Evolutionary conservation across 2,888 invertebrate genomes (phyloP).

Genomic region (Sipha maydis): DNA sequence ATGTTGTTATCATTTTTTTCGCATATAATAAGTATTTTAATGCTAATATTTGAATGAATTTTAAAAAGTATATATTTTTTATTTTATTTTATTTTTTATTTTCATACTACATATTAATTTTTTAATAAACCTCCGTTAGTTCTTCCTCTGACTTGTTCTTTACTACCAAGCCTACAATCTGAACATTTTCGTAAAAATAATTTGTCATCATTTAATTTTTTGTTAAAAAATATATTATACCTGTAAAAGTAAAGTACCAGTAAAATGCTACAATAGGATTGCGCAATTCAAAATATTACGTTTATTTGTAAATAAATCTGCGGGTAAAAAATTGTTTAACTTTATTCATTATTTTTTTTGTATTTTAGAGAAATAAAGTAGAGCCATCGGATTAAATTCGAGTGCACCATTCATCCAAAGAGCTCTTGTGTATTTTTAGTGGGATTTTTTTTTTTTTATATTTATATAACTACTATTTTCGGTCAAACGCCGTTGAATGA

Average conservation of each 20-base stretch:
- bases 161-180: neutral
- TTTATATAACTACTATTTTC: slow-evolving; percentile 23
- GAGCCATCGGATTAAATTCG: slow-evolving; percentile 31
- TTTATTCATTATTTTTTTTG: neutral
- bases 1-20: no score
- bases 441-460: neutral
- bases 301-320: slow-evolving; percentile 23
- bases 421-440: neutral
- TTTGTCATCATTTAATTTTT: neutral
- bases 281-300: neutral
- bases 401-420: slow-evolving; percentile 17
- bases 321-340: slow-evolving; percentile 8
- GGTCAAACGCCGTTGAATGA: slow-evolving; percentile 25
- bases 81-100: no score
- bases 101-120: no score
- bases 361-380: slow-evolving; percentile 29
- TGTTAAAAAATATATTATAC: neutral
- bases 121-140: no score
- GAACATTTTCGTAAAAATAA: neutral
- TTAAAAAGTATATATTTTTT: no score
- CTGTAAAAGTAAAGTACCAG: neutral
- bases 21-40: no score
- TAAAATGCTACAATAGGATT: neutral
- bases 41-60: no score
- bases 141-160: no score